Evolutionary conservation across 2,888 invertebrate genomes (phyloP).

Genomic region (Cordylochernes scorpioides): DNA sequence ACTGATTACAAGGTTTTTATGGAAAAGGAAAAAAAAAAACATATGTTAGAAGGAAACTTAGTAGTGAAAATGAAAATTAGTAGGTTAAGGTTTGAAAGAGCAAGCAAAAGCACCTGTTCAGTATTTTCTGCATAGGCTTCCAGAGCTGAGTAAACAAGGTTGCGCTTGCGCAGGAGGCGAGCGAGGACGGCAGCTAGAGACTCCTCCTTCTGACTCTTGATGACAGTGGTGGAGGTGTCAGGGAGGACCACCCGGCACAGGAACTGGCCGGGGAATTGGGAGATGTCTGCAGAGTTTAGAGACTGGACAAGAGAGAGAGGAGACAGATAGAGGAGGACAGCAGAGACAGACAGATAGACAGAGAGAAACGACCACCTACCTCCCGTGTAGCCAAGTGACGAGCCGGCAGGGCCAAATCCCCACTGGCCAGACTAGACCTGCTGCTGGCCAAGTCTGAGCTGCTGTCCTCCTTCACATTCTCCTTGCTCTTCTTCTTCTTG

Average conservation of each 20-base stretch:
- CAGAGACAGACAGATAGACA: neutral
- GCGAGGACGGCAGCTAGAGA: slow-evolving; percentile 49
- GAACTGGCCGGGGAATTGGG: slow-evolving; percentile 17
- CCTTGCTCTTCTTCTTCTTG: slow-evolving; percentile 15
- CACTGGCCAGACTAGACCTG: slow-evolving; percentile 29
- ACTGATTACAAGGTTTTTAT: too few relatives aligned
- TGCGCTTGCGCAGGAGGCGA: slow-evolving; percentile 52
- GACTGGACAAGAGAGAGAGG: slow-evolving; percentile 5
- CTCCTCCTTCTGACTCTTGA: slow-evolving; percentile 46
- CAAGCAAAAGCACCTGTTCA: too few relatives aligned
- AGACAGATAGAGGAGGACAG: neutral
- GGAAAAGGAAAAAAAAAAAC: too few relatives aligned
- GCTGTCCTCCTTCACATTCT: slow-evolving; percentile 25
- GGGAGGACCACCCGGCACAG: slow-evolving; percentile 61
- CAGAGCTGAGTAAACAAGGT: slow-evolving; percentile 46
- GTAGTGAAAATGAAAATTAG: too few relatives aligned
- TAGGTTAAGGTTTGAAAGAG: slow-evolving; percentile 3
- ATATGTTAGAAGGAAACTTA: too few relatives aligned
- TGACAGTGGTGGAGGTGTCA: slow-evolving; percentile 74
- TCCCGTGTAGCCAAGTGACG: slow-evolving; percentile 19
- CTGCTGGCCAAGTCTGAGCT: slow-evolving; percentile 32
- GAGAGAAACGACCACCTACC: slow-evolving; percentile 18
- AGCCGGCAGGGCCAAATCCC: slow-evolving; percentile 6
- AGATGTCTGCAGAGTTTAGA: slow-evolving; percentile 10
- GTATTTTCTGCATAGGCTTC: slow-evolving; percentile 37